A percentile compares a stretch with the other conserved stretches of the same genome.
phyloP scores from a whole-genome alignment of 2,888 invertebrate genomes.

The Epinotia bilunana region DNA sequence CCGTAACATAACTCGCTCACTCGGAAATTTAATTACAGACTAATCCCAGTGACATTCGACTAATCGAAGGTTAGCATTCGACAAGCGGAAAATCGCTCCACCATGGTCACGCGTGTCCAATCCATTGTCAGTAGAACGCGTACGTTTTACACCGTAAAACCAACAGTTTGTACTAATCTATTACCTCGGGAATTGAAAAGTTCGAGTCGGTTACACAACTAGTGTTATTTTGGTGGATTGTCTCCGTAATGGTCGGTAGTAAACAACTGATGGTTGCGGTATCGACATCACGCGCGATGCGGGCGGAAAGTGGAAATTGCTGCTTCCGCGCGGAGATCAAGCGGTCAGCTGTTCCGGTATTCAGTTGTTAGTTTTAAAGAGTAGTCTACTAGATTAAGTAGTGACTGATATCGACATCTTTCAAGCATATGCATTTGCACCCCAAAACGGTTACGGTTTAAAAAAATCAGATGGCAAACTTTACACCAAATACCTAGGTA shows the following conservation, averaged over 20 bases:
- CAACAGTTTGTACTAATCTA: conserved; percentile 7
- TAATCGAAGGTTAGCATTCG: conserved; percentile 38
- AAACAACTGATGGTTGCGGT: conserved; percentile 4
- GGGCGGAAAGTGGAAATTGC: conserved; percentile 23
- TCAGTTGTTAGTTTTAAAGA: not conserved
- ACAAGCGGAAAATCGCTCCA: conserved; percentile 31
- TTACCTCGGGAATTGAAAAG: conserved; percentile 3
- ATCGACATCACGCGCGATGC: not conserved
- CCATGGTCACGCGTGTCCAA: conserved; percentile 32
- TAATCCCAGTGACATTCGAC: conserved; percentile 34
- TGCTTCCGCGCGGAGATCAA: conserved; percentile 23
- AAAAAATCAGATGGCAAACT: too few relatives aligned
- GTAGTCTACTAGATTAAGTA: too few relatives aligned
- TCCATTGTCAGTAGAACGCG: not conserved
- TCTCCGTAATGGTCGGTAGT: conserved; percentile 15
- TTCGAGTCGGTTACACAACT: conserved; percentile 21
- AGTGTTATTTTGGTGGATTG: conserved; percentile 25
- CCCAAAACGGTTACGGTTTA: too few relatives aligned
- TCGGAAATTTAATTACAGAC: conserved; percentile 34
- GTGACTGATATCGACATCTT: too few relatives aligned
- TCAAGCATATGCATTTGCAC: too few relatives aligned
- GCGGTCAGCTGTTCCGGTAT: conserved; percentile 3
- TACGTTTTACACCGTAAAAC: not conserved
- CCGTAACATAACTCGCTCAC: conserved; percentile 16
- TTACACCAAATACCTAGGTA: too few relatives aligned